phyloP scores from a whole-genome alignment of 2,888 invertebrate genomes.

The Cheilosia vernalis region DNA sequence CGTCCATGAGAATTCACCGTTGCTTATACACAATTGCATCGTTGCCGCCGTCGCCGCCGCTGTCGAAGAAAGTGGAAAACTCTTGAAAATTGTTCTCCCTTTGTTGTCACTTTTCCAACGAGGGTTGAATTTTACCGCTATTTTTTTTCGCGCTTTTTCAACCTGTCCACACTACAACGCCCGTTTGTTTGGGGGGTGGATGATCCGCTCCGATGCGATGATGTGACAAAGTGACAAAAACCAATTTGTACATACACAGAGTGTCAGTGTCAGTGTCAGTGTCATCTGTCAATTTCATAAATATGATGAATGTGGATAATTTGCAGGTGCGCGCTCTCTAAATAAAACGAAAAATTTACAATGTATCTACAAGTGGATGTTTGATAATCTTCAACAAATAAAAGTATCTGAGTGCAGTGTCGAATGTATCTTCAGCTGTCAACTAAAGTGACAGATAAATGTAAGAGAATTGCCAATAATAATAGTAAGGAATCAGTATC shows the following conservation, averaged over 20 bases:
- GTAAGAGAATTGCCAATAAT: constrained; percentile 14
- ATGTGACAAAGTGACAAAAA: constrained; percentile 59
- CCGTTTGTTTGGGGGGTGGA: constrained; percentile 6
- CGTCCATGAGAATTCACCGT: constrained; percentile 71
- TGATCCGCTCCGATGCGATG: constrained; percentile 41
- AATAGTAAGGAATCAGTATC: constrained; percentile 7
- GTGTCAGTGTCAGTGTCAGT: constrained; percentile 12
- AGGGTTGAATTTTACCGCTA: not conserved
- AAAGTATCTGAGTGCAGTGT: constrained; percentile 36
- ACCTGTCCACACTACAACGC: constrained; percentile 11
- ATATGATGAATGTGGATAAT: constrained; percentile 43
- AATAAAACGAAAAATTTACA: constrained; percentile 7
- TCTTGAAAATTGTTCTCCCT: constrained; percentile 13
- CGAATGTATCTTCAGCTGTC: constrained; percentile 18
- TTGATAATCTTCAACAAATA: constrained; percentile 36
- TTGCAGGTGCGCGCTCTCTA: constrained; percentile 50
- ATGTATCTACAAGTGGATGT: constrained; percentile 43
- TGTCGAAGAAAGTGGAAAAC: constrained; percentile 34
- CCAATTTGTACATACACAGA: constrained; percentile 3
- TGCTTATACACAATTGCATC: constrained; percentile 58
- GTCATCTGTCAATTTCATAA: constrained; percentile 47
- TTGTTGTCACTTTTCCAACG: constrained; percentile 14
- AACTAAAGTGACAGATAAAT: constrained; percentile 42
- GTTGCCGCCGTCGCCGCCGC: constrained; percentile 23
- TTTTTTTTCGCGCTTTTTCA: constrained; percentile 58